Conservation (phyloP, 2,888 invertebrate species). For the Brachypterus glaber region DNA sequence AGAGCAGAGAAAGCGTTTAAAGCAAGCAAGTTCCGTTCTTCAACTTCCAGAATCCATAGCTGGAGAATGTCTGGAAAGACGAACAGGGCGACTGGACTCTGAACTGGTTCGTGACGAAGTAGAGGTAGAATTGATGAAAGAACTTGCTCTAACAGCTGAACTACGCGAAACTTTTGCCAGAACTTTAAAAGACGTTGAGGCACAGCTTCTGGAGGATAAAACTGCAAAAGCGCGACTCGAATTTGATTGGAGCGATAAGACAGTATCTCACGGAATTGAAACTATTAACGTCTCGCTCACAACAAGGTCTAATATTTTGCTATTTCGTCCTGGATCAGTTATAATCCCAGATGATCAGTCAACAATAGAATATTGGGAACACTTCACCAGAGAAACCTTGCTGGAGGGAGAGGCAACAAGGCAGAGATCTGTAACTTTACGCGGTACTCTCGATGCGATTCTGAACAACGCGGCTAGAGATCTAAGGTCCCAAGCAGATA, state of each 20-base stretch:
- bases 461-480: conserved; percentile 69
- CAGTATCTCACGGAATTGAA: conserved; percentile 69
- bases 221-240: conserved; percentile 75
- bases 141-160: conserved; percentile 60
- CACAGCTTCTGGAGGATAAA: conserved; percentile 63
- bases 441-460: conserved; percentile 64
- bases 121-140: conserved; percentile 69
- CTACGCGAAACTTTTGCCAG: conserved; percentile 53
- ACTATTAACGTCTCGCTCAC: conserved; percentile 57
- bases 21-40: conserved; percentile 56
- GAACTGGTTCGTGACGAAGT: conserved; percentile 68
- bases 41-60: conserved; percentile 66
- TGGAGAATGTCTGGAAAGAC: conserved; percentile 62
- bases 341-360: conserved; percentile 74
- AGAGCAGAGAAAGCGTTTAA: conserved; percentile 56
- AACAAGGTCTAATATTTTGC: conserved; percentile 57
- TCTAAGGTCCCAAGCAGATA: conserved; percentile 72
- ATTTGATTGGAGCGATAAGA: conserved; percentile 88
- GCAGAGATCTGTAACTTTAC: conserved; percentile 62
- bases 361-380: conserved; percentile 76
- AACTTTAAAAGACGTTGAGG: conserved; percentile 56
- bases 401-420: conserved; percentile 65
- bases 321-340: conserved; percentile 74
- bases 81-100: conserved; percentile 58
- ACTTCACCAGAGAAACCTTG: conserved; percentile 69